These are phyloP conservation scores for Chinchilla lanigera DNA, from an alignment of 2,113 vertebrate species.

Conservation along the genomic window DNA sequence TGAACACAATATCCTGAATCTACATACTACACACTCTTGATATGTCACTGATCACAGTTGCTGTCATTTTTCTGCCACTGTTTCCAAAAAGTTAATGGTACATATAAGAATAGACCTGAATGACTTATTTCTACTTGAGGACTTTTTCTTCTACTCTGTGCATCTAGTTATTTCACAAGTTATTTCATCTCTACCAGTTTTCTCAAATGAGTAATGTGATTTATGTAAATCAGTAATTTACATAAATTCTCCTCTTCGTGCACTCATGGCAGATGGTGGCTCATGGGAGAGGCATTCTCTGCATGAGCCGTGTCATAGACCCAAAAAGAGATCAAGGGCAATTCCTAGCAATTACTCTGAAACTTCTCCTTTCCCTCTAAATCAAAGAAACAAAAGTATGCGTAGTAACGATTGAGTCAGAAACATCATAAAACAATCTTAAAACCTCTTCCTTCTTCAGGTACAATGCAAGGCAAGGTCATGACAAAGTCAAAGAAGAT, in stretches of 20 bases:
- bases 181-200: constrained; percentile 12
- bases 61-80: neutral
- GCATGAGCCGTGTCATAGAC: neutral
- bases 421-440: neutral
- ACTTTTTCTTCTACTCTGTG: neutral
- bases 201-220: neutral
- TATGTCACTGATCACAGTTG: neutral
- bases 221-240: neutral
- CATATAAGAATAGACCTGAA: neutral
- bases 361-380: neutral
- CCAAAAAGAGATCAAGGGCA: neutral
- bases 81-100: neutral
- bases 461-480: neutral
- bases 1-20: neutral
- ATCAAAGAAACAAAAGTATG: neutral
- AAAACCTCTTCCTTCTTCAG: neutral
- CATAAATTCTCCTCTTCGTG: neutral
- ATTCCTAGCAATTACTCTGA: neutral
- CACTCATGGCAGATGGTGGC: neutral
- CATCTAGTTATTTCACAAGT: neutral
- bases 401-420: neutral
- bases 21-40: neutral
- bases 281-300: neutral
- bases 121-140: neutral
- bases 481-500: constrained; percentile 2